Evolutionary conservation across 2,113 vertebrate genomes (phyloP).

Genomic region (Glaucomys volans): DNA sequence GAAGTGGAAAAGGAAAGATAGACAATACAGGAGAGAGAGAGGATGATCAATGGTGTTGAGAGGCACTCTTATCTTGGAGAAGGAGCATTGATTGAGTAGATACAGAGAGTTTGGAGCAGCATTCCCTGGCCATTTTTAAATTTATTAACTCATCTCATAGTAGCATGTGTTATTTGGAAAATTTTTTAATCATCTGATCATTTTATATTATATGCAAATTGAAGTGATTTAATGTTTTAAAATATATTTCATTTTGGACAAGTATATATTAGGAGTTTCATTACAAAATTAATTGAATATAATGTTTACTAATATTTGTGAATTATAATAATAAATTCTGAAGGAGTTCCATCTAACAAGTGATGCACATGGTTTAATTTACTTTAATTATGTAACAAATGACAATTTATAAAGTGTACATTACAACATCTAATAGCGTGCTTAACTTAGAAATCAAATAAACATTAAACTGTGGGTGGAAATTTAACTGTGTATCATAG

Average conservation of each 20-base stretch:
- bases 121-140: background rate
- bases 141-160: conserved; percentile 39
- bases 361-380: conserved; percentile 69
- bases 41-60: background rate
- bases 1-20: background rate
- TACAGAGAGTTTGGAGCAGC: background rate
- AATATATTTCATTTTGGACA: conserved; percentile 66
- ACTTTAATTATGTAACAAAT: conserved; percentile 78
- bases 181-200: conserved; percentile 63
- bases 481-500: conserved; percentile 34
- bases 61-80: background rate
- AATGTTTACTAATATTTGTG: conserved; percentile 70
- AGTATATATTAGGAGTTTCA: conserved; percentile 58
- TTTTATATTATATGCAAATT: conserved; percentile 51
- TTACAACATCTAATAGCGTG: conserved; percentile 54
- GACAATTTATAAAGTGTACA: conserved; percentile 64
- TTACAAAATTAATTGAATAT: conserved; percentile 76
- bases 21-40: background rate
- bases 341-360: conserved; percentile 69
- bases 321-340: conserved; percentile 67
- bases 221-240: conserved; percentile 60
- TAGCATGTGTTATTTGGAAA: conserved; percentile 42
- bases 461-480: conserved; percentile 42
- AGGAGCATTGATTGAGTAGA: background rate
- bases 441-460: conserved; percentile 64